These are phyloP conservation scores for Blennius ocellaris DNA, from an alignment of 2,113 vertebrate genomes.

Conservation along the genomic window DNA sequence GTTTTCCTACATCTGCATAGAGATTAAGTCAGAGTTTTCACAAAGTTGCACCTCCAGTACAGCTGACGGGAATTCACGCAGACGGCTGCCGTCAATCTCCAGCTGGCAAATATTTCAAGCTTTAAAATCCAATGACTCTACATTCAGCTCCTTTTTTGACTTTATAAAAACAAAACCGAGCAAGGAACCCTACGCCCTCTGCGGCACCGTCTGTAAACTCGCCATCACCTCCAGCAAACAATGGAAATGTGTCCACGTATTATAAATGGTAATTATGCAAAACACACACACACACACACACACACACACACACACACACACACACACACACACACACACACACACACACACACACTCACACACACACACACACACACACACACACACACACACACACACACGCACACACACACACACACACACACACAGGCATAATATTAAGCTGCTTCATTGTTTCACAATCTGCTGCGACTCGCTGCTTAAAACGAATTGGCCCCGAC, in stretches of 20 bases:
- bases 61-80: not conserved
- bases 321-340: too few species aligned
- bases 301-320: too few species aligned
- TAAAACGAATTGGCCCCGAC: not conserved
- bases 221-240: not conserved
- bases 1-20: too few species aligned
- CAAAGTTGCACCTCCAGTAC: not conserved
- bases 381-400: too few species aligned
- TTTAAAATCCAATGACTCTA: not conserved
- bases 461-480: not conserved
- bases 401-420: too few species aligned
- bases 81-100: not conserved
- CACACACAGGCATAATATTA: not conserved
- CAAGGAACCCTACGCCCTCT: not conserved
- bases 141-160: not conserved
- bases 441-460: not conserved
- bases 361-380: too few species aligned
- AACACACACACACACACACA: not conserved
- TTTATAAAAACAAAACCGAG: not conserved
- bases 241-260: conserved; percentile 5
- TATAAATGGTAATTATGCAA: conserved; percentile 38
- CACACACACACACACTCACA: too few species aligned
- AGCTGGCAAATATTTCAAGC: accelerated
- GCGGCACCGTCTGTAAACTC: not conserved
- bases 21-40: too few species aligned